Evolutionary conservation across 2,797 vertebrate genomes (phyloP), one percentile per base, ranked within the genome.

Genomic region (Otolemur crassicaudatus): DNA sequence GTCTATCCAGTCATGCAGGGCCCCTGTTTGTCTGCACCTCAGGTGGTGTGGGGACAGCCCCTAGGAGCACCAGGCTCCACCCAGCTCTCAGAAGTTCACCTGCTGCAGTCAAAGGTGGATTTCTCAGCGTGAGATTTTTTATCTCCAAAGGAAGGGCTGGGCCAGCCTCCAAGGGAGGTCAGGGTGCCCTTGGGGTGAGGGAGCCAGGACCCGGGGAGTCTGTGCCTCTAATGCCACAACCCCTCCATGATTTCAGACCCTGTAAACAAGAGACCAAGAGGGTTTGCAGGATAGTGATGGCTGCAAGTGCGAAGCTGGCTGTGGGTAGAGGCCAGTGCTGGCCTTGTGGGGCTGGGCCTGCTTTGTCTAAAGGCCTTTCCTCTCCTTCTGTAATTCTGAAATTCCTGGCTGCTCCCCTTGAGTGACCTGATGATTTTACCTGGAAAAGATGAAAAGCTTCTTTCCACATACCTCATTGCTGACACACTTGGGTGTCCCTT

Each of bases 51-150:
- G 69, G 61, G 22, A 11, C 34, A 72, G 19, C 22, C 53, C 22
- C 12, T 7, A 27, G 79, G 77, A 27, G 56, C 23, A 37, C 56
- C n/a, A 40, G 34, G 34, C 34, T 81, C 90, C 95, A 65, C 96
- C 73, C 29, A 31, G 27, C 43, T 53, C 75, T n/a, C 58, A 61
- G 79, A 81, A 61, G 58, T 61, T 61, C 34, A 31, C 25, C 58
- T 91, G 95, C 96, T 97, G 82, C 93, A 97, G 95, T 98, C 97
- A 96, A 93, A 97, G 97, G 95, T 97, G 97, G 97, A 98, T 98
- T 97, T 98, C 97, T 97, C 98, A 98, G 96, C 93, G 94, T 94
- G 87, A 97, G 97, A 96, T 97, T 84, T 84, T 60, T 95, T 90
- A 97, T 98, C 97, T 98, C 95, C 84, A 95, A 96, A 97, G 98